Base-by-base conservation (phyloP, 2,888 invertebrate species). In the Drosophila borealis region DNA sequence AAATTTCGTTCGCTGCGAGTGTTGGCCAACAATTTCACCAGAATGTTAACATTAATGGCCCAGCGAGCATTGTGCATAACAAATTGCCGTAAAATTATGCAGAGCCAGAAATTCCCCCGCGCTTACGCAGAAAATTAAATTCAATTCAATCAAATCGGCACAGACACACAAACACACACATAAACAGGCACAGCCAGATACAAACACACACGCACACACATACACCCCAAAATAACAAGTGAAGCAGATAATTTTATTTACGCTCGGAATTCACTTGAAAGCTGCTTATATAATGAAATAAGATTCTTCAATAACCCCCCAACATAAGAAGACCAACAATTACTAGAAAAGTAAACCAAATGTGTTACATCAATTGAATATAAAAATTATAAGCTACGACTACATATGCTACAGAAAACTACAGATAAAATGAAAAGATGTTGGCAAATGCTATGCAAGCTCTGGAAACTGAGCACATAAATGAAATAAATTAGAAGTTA, bases 141-240 rank as follows among this genome's bases (percentile, higher is more conserved):
- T 56, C 53, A 61, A 74, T 74, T 74, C 74, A 74, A 74, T 74
- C 75, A 74, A 73, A 74, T 63, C 74, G 60, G 62, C 41, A 34
- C 64, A 25, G 29, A 17, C 13, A 25, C 29, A 17, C 13, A 34
- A 39, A 45, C 33, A 46, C 25, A 8, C 46, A 14, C n/a, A 46
- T 9, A 33, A 10, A 53, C 25, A 36, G 33, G 48, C 36, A 42
- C 14, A 34, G 2, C 44, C n/a, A 44, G 3, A 29, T 10, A 53
- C 33, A 36, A 44, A 44, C 29, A 19, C 29, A 56, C 9, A 41
- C 25, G 10, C 19, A 25, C 36, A 29, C 25, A 39, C 8, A 8
- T 2, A 29, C 25, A 25, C 8, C 1, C 6, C 6, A 6, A 29
- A 29, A 29, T 8, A 29, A 1, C 13, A 34, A 59, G 59, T 46